Base-by-base conservation (phyloP, 2,888 invertebrate species). In the Nezara viridula region DNA sequence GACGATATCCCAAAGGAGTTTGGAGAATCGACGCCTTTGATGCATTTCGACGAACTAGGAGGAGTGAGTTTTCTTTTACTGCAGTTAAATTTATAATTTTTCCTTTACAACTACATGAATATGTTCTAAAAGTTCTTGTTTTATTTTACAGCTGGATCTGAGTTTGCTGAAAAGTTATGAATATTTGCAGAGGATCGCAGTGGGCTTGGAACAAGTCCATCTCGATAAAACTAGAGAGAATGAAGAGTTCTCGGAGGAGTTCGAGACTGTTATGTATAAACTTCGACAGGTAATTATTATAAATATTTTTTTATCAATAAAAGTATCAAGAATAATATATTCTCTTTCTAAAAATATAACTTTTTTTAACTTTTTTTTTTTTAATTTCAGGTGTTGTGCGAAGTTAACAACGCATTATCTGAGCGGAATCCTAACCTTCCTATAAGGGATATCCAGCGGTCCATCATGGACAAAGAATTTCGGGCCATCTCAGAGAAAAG, bases 111-210 rank as follows among this genome's bases (percentile, higher is more conserved):
- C n/a, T 44, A 12, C 24, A 7, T 14, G 44, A 24, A 44, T 44
- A 5, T 24, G 37, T 24, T 10, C 32, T 66, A 32, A 66, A 32
- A 0, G 1, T 32, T 19, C 3, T 47, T 4, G 40, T 49, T 49
- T 27, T 32, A 50, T 50, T 89, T 93, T 93, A 9, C 93, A 95
- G 94, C 92, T 94, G 90, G 93, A 94, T 89, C 92, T 92, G 37
- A 92, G 93, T 24, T 93, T 96, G 91, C 93, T 95, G 88, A 93
- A 94, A 89, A 94, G 95, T 92, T 96, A 95, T 93, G 94, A 95
- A 92, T 94, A 94, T 91, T 93, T 96, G 92, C 96, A 96, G 93
- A 95, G 94, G 93, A 94, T 95, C 90, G 96, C 96, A 2, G 96
- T 96, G 12, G 96, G 95, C 49, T 92, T 96, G 90, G 95, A 96